Base-by-base conservation (phyloP, 2,888 invertebrate species). In the Thera britannica region DNA sequence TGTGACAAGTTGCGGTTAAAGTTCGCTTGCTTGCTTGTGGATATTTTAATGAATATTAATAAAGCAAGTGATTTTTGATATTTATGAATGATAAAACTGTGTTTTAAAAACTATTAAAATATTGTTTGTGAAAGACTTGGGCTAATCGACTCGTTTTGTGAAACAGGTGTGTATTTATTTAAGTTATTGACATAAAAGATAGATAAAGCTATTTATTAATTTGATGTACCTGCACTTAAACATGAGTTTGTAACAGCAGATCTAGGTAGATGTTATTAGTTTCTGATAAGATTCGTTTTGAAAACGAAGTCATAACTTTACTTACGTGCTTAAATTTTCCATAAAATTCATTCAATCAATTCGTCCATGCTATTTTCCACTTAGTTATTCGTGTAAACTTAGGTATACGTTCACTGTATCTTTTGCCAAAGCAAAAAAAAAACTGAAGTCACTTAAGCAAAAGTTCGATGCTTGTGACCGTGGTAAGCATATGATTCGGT, bases 1-100 rank as follows among this genome's bases (percentile, higher is more conserved):
- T 52, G 89, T 89, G 87, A 85, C 84, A 88, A 84, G 83, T 86
- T 87, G 83, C 84, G 86, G 84, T 84, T 87, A 86, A 87, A 88
- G 87, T 90, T 90, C 82, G 76, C 75, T 78, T 73, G 74, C 75
- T 78, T 81, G 79, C 60, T 57, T 80, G 79, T 83, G 85, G 81
- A 84, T 82, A 79, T 79, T 70, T 82, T 78, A 74, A 77, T 79
- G 75, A 77, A 72, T 75, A 70, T 75, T 51, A 58, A 64, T 60
- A 62, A 71, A 73, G 77, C 76, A 73, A 54, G 72, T 75, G 73
- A 56, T 68, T 68, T 64, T 46, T 62, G 59, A 12, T 63, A 49
- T 34, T 58, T 63, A 67, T 68, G 56, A 23, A 5, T 23, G 9
- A 59, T 48, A 35, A 35, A 46, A 35, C 7, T 65, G 62, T 65